Conservation (phyloP, 1,140 invertebrate species). For the Lineus longissimus region DNA sequence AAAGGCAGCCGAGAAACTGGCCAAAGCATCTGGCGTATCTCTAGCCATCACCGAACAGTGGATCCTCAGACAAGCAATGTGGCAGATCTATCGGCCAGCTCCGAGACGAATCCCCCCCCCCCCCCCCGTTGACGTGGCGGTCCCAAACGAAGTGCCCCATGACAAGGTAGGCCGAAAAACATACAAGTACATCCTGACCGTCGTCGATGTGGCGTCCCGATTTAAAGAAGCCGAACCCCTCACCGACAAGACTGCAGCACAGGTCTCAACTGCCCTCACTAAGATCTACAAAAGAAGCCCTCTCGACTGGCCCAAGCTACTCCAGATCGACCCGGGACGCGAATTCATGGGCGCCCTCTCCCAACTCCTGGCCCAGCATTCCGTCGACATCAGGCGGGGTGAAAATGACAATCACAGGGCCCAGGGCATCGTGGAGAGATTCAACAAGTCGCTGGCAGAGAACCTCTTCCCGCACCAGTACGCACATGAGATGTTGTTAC, state of each 20-base stretch:
- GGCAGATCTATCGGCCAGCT: constrained; percentile 21
- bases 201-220: constrained; percentile 19
- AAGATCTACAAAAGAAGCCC: constrained; percentile 19
- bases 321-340: constrained; percentile 19
- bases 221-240: constrained; percentile 24
- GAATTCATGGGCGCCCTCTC: constrained; percentile 19
- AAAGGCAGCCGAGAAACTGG: constrained; percentile 15
- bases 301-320: constrained; percentile 19
- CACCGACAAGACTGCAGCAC: constrained; percentile 14
- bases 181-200: constrained; percentile 20
- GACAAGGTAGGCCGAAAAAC: constrained; percentile 14
- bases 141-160: constrained; percentile 20
- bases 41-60: constrained; percentile 11
- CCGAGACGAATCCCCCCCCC: constrained; percentile 9
- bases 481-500: constrained; percentile 11
- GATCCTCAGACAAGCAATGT: constrained; percentile 21
- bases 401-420: constrained; percentile 10
- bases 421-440: constrained; percentile 15
- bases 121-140: constrained; percentile 11
- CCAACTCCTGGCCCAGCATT: constrained; percentile 20
- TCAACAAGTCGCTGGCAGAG: constrained; percentile 14
- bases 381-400: constrained; percentile 10
- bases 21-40: constrained; percentile 11
- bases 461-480: constrained; percentile 22
- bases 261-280: constrained; percentile 16